phyloP scores from a whole-genome alignment of 2,888 invertebrate genomes.

The Melipona beecheii region DNA sequence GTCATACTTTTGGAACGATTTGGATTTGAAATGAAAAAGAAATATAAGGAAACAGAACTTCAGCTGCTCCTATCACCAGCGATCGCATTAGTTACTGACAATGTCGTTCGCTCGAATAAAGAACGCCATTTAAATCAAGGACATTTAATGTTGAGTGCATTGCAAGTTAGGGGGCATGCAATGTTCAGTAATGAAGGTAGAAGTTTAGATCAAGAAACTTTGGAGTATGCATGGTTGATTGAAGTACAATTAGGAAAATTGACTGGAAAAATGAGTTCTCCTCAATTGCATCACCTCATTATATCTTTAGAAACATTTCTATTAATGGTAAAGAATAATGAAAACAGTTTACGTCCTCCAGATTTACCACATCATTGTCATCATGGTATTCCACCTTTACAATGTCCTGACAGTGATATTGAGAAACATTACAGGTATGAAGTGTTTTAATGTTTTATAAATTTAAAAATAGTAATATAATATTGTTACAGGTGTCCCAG shows the following conservation, averaged over 20 bases:
- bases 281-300: conserved; percentile 94
- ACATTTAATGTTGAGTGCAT: conserved; percentile 92
- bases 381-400: conserved; percentile 89
- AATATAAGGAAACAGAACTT: conserved; percentile 95
- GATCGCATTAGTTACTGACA: conserved; percentile 92
- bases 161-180: conserved; percentile 96
- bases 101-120: conserved; percentile 88
- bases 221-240: conserved; percentile 99
- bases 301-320: conserved; percentile 95
- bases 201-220: conserved; percentile 95
- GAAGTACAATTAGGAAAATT: conserved; percentile 97
- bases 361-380: conserved; percentile 91
- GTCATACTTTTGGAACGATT: conserved; percentile 94
- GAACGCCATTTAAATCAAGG: conserved; percentile 92
- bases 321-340: conserved; percentile 93
- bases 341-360: conserved; percentile 95
- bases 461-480: neutral
- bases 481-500: conserved; percentile 77
- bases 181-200: conserved; percentile 98
- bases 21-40: conserved; percentile 98
- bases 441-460: conserved; percentile 18
- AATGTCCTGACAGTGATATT: conserved; percentile 89
- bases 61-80: conserved; percentile 96
- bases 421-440: conserved; percentile 88
- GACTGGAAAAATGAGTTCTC: conserved; percentile 94